Conservation (phyloP, 2,888 invertebrate species). For the Rugalucina vietnamica region DNA sequence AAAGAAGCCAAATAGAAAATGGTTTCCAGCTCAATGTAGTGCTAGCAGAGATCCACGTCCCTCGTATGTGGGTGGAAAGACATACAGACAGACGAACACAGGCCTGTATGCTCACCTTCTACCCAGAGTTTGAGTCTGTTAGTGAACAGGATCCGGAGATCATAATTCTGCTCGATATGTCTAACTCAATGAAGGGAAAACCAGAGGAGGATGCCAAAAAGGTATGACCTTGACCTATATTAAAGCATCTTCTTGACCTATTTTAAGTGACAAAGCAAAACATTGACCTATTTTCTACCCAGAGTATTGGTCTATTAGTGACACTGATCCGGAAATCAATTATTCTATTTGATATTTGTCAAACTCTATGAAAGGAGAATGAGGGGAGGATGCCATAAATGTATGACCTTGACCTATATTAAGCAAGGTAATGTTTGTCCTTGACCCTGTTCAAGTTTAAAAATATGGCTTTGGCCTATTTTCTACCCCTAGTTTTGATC, state of each 20-base stretch:
- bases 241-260: no score
- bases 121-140: slow-evolving; percentile 83
- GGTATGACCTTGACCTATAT: slow-evolving; percentile 63
- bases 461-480: no score
- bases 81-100: slow-evolving; percentile 70
- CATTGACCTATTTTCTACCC: no score
- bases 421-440: no score
- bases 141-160: slow-evolving; percentile 74
- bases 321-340: slow-evolving; percentile 77
- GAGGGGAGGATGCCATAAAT: slow-evolving; percentile 79
- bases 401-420: slow-evolving; percentile 64
- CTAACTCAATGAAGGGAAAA: slow-evolving; percentile 83
- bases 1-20: slow-evolving; percentile 72
- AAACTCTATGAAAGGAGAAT: slow-evolving; percentile 83
- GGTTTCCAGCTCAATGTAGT: slow-evolving; percentile 83
- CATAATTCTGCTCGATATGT: slow-evolving; percentile 83
- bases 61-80: slow-evolving; percentile 84
- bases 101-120: slow-evolving; percentile 84
- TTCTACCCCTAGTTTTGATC: no score
- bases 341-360: slow-evolving; percentile 84
- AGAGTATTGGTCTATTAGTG: slow-evolving; percentile 80
- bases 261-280: no score
- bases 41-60: slow-evolving; percentile 83
- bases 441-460: no score
- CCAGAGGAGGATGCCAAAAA: slow-evolving; percentile 79